Conservation (phyloP, 2,888 invertebrate genomes). For the Sminthurides aquaticus region DNA sequence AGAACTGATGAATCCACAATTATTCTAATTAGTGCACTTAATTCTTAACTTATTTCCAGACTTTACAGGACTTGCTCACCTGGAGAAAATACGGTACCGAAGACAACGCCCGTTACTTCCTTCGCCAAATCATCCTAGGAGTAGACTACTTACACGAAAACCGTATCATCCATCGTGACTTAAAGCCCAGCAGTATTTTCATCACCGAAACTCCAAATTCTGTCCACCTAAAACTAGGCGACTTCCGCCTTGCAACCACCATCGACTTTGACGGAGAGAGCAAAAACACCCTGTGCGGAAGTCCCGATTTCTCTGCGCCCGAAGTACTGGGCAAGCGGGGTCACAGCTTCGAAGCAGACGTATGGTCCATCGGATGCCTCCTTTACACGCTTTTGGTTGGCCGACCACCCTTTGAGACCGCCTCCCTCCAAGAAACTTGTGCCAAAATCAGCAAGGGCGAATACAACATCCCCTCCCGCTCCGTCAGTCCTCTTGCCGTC, state of each 20-base stretch:
- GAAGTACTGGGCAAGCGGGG: constrained; percentile 95
- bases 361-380: constrained; percentile 99
- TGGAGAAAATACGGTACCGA: constrained; percentile 89
- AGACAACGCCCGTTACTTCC: constrained; percentile 95
- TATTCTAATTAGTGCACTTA: no score
- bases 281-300: constrained; percentile 91
- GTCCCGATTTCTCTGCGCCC: constrained; percentile 99
- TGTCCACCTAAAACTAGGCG: constrained; percentile 91
- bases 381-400: constrained; percentile 93
- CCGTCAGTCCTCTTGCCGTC: constrained; percentile 49
- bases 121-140: constrained; percentile 84
- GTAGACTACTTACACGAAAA: constrained; percentile 86
- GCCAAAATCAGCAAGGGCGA: constrained; percentile 89
- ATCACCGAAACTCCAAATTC: constrained; percentile 91
- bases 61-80: constrained; percentile 98
- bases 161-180: constrained; percentile 91
- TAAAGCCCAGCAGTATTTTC: constrained; percentile 96
- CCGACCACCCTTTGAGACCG: constrained; percentile 96
- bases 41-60: no score
- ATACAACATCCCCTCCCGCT: constrained; percentile 62
- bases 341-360: constrained; percentile 96
- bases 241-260: constrained; percentile 93
- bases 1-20: no score
- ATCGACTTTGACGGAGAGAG: constrained; percentile 80
- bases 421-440: constrained; percentile 90